These are phyloP conservation scores for Erythrocercus mccallii DNA, from an alignment of 2,113 vertebrate genomes.

Conservation along the genomic window DNA sequence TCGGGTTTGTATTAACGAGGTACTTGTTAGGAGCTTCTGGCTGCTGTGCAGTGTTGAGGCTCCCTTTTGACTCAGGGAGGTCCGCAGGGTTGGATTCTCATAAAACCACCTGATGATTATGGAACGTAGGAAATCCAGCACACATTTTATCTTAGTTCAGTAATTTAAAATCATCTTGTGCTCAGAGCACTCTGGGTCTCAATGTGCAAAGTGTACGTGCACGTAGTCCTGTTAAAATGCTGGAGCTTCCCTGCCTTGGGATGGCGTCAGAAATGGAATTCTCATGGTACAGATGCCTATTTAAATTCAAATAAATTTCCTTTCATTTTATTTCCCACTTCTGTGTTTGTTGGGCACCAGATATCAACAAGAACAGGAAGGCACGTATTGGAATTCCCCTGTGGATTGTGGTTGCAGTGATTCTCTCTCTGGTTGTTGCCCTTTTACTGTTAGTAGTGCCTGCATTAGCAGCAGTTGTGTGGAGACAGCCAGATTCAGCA, in stretches of 20 bases:
- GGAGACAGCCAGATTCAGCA: neutral
- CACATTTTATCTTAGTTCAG: neutral
- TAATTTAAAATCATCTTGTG: neutral
- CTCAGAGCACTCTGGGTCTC: neutral
- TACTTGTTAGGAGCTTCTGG: neutral
- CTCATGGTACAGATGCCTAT: neutral
- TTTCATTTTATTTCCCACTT: neutral
- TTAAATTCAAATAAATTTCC: neutral
- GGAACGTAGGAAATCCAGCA: neutral
- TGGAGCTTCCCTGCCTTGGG: neutral
- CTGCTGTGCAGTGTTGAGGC: neutral
- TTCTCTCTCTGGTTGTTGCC: neutral
- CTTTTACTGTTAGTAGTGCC: neutral
- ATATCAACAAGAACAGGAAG: neutral
- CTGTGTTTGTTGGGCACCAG: neutral
- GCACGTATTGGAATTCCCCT: accelerated
- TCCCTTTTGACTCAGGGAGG: neutral
- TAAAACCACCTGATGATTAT: neutral
- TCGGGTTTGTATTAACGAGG: neutral
- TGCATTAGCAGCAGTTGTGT: neutral
- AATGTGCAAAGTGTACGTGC: neutral
- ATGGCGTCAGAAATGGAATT: neutral
- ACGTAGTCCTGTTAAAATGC: neutral
- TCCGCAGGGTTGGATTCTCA: neutral
- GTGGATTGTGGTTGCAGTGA: neutral